Conservation (phyloP, 2,888 invertebrate genomes). For the Protophormia terraenovae region DNA sequence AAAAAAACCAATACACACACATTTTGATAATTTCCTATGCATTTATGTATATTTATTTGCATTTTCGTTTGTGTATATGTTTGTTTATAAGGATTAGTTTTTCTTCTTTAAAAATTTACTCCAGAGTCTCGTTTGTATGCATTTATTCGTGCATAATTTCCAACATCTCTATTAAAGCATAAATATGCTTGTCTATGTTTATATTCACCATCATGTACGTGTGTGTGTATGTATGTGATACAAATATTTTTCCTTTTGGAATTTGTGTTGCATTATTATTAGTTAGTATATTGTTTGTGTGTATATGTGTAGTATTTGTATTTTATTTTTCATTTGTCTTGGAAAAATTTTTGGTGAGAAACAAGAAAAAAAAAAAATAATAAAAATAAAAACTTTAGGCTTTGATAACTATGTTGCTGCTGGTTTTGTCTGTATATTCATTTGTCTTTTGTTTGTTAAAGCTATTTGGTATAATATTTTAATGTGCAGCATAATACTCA, state of each 20-base stretch:
- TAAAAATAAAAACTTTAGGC: slow-evolving; percentile 10
- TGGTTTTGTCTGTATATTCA: not conserved
- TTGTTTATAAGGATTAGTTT: not conserved
- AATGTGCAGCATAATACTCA: slow-evolving; percentile 24
- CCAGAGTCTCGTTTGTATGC: slow-evolving; percentile 34
- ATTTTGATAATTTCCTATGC: no score
- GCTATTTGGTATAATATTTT: slow-evolving; percentile 16
- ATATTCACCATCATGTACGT: not conserved
- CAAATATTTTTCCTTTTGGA: not conserved
- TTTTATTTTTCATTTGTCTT: slow-evolving; percentile 22
- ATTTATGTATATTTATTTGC: not conserved
- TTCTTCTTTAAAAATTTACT: slow-evolving; percentile 33
- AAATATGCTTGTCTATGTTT: not conserved
- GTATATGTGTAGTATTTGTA: not conserved
- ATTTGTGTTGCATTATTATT: slow-evolving; percentile 22
- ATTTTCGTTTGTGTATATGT: not conserved
- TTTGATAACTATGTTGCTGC: slow-evolving; percentile 5
- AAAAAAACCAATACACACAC: no score
- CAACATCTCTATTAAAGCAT: slow-evolving; percentile 23
- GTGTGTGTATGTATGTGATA: not conserved
- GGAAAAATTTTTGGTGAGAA: not conserved
- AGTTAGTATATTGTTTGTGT: slow-evolving; percentile 7
- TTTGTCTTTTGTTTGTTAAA: not conserved
- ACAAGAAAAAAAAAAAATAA: not conserved
- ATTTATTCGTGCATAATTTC: slow-evolving; percentile 57